Evolutionary conservation across 2,888 invertebrate species (phyloP), one percentile per base, ranked within the genome.

Genomic region (Calliopum simillimum): DNA sequence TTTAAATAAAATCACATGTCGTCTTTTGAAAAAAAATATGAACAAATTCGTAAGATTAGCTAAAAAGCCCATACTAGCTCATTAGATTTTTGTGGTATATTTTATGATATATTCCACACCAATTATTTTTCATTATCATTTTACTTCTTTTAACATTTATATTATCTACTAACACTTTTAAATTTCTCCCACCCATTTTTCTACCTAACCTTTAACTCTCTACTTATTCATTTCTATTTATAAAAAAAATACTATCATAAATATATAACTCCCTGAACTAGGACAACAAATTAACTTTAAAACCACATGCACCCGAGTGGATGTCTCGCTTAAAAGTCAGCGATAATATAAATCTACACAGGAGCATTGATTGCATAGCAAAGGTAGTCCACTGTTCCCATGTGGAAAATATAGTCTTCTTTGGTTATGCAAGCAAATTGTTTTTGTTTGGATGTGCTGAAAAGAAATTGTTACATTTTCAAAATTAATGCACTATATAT

Each of bases 301-400:
- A 84, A 78, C 76, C 77, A 62, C 85, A 85, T 77, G 91, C 90
- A 44, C 89, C 90, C 41, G 92, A 92, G 81, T 92, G 91, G 92
- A 90, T 90, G 71, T 88, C 90, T 72, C 88, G 89, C 78, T 86
- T 92, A 71, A 90, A 90, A 79, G 85, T 87, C 74, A 85, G 85
- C 86, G 86, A 88, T 85, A 80, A 90, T 76, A 87, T 90, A 75
- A 89, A 91, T 44, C 85, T 93, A 63, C 93, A 92, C 83, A 88
- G 92, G 76, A 94, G 94, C 69, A 93, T 93, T 74, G 94, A 94
- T 84, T 94, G 94, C 71, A 76, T 76, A 72, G 76, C 75, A 59
- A 76, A 75, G 75, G 76, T 76, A 76, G 70, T 43, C 51, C 55
- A 43, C 61, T 68, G 68, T 41, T 25, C 41, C 33, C 58, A 49